Base-by-base conservation (phyloP, 2,113 vertebrate genomes). In the Stegostoma tigrinum region DNA sequence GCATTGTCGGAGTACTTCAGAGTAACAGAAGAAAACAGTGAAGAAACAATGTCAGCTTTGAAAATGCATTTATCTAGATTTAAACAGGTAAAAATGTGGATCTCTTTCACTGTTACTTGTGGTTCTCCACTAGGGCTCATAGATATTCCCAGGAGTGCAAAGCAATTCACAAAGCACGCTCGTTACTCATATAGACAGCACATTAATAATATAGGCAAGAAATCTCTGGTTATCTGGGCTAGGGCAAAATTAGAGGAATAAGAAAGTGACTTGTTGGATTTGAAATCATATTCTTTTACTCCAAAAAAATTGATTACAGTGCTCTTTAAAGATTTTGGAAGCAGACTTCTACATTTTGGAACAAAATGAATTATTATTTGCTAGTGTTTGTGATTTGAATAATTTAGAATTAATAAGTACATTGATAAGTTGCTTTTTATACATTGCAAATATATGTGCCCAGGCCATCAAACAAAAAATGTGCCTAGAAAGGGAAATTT, bases 171-270 rank as follows among this genome's bases (percentile, higher is more conserved):
- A 96, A 96, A 96, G 70, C 96, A 96, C 97, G 96, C 97, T 98
- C 96, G 55, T 98, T 98, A 98, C 97, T 99, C 98, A 98, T 97
- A 97, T 96, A 97, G 98, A 98, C 97, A 98, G 97, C 96, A 96
- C 98, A 98, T 99, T 99, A 99, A 98, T 98, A 99, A 98, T 96
- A 80, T 0, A 96, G 97, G 97, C 97, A 96, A 97, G 97, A 98
- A 97, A 98, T 97, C 97, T 97, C 97, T 96, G 96, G 97, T 98
- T 98, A 98, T 98, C 97, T 98, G 98, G 97, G 97, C 97, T 96
- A 96, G 96, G 97, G 96, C 96, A 96, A 96, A 96, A 97, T 97
- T 97, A 97, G 96, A 97, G 96, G 97, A 97, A 97, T 97, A 97
- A 97, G 96, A 96, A 97, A 96, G 97, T 98, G 98, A 98, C 97